Evolutionary conservation across 2,113 vertebrate species (phyloP).

Genomic region (Hippocampus comes): DNA sequence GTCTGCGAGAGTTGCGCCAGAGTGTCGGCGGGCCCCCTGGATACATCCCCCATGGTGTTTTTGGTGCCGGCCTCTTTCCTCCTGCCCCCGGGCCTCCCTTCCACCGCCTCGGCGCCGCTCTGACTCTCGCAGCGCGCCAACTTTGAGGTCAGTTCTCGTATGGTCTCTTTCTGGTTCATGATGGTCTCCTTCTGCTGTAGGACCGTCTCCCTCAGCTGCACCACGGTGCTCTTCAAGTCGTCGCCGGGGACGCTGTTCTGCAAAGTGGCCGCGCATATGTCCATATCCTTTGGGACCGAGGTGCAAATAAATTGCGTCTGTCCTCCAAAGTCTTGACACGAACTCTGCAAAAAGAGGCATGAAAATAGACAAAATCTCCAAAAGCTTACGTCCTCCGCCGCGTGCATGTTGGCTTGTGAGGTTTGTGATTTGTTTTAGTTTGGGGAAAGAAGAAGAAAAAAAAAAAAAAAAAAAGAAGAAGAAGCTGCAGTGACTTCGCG

Average conservation of each 20-base stretch:
- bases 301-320: constrained; percentile 96
- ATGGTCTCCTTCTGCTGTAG: constrained; percentile 97
- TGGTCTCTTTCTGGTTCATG: constrained; percentile 94
- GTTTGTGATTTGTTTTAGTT: neutral
- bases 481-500: constrained; percentile 34
- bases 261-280: constrained; percentile 87
- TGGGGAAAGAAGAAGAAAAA: neutral
- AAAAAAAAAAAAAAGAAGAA: neutral
- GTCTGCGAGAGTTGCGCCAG: constrained; percentile 92
- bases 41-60: constrained; percentile 94
- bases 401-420: constrained; percentile 48
- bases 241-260: constrained; percentile 82
- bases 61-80: constrained; percentile 81
- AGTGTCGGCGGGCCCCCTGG: constrained; percentile 87
- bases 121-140: constrained; percentile 90
- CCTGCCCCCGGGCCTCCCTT: constrained; percentile 67
- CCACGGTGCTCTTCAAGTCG: constrained; percentile 85
- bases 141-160: constrained; percentile 91
- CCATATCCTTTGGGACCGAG: constrained; percentile 91
- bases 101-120: constrained; percentile 79
- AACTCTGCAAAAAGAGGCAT: constrained; percentile 67
- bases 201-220: constrained; percentile 93
- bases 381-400: constrained; percentile 46
- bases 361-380: constrained; percentile 76
- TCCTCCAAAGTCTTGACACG: constrained; percentile 80